phyloP scores from a whole-genome alignment of 2,113 vertebrate species.

The Cochlearius cochlearius region DNA sequence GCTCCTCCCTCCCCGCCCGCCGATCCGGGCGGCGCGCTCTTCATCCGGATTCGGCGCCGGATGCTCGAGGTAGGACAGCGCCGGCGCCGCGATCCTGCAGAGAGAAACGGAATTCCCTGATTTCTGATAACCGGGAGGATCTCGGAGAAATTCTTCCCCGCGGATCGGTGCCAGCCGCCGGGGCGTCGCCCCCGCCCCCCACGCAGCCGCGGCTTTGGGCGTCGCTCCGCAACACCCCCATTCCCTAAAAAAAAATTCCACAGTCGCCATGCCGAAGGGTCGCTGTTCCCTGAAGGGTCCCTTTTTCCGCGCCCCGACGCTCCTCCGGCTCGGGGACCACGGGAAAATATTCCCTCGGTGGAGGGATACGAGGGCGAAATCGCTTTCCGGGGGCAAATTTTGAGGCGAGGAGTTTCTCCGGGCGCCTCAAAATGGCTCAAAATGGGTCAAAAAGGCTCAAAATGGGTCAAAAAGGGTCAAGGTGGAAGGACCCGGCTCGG shows the following conservation, averaged over 20 bases:
- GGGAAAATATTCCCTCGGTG: neutral
- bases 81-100: neutral
- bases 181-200: too few relatives aligned
- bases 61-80: neutral
- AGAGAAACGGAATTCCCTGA: neutral
- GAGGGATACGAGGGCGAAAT: neutral
- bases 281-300: too few relatives aligned
- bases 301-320: rapidly evolving
- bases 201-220: neutral
- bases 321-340: rapidly evolving
- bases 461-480: neutral
- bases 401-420: neutral
- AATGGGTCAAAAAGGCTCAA: neutral
- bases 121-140: neutral
- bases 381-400: neutral
- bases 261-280: too few relatives aligned
- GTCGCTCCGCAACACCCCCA: neutral
- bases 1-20: neutral
- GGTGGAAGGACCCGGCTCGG: neutral
- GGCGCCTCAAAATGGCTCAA: neutral
- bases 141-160: neutral
- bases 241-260: neutral
- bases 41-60: neutral
- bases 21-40: too few relatives aligned
- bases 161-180: neutral